These are phyloP conservation scores for Edolisoma coerulescens DNA, from an alignment of 2,113 vertebrate genomes.

Conservation along the genomic window DNA sequence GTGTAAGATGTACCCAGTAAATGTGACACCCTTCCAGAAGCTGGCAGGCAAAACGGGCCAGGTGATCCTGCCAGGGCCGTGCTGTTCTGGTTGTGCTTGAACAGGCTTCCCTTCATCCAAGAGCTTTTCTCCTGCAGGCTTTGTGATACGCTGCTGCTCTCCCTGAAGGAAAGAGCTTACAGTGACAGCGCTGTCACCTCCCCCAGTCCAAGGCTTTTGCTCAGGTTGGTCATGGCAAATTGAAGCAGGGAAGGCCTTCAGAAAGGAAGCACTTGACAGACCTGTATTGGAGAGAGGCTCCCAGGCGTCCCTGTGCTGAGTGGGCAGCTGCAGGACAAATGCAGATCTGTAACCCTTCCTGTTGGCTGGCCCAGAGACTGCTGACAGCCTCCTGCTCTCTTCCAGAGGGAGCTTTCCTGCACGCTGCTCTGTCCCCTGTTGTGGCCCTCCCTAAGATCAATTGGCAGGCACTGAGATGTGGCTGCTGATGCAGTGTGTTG, in stretches of 20 bases:
- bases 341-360: not conserved
- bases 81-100: not conserved
- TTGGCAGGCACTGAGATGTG: not conserved
- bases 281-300: not conserved
- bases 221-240: fast-evolving
- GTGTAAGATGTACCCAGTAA: not conserved
- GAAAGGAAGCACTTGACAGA: not conserved
- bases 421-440: fast-evolving
- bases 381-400: not conserved
- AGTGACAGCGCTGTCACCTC: not conserved
- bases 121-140: not conserved
- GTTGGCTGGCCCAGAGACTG: not conserved
- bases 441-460: not conserved
- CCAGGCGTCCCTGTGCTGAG: not conserved
- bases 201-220: not conserved
- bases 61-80: not conserved
- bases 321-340: not conserved
- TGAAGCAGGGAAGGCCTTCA: not conserved
- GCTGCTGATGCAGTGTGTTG: not conserved
- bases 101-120: not conserved
- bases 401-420: not conserved
- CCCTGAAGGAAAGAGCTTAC: not conserved
- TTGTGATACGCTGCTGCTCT: not conserved
- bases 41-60: not conserved
- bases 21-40: not conserved